phyloP scores from a whole-genome alignment of 2,113 vertebrate genomes.

The Micronisus gabar region DNA sequence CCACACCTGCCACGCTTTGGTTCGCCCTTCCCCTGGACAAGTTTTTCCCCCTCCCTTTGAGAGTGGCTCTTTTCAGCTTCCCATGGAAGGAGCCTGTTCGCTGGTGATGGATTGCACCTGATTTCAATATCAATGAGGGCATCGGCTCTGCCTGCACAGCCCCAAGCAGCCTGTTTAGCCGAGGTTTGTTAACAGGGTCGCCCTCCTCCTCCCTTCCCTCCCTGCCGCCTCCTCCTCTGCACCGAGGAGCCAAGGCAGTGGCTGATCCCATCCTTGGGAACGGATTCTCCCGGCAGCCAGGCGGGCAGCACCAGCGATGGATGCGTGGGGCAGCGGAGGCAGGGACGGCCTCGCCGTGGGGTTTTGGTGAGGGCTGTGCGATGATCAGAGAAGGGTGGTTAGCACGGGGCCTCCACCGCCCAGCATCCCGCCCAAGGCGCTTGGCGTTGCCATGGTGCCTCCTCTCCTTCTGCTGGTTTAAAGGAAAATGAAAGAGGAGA shows the following conservation, averaged over 20 bases:
- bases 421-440: background rate
- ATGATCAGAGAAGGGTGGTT: background rate
- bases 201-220: slow-evolving; percentile 40
- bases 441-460: slow-evolving; percentile 59
- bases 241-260: background rate
- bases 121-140: slow-evolving; percentile 84
- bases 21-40: slow-evolving; percentile 73
- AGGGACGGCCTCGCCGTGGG: background rate
- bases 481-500: background rate
- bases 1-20: slow-evolving; percentile 80
- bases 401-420: background rate
- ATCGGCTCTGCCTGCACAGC: background rate
- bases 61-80: slow-evolving; percentile 72
- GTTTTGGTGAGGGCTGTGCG: background rate
- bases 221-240: background rate
- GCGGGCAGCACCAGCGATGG: background rate
- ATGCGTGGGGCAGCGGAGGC: background rate
- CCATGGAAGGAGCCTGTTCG: slow-evolving; percentile 70
- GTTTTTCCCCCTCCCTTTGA: slow-evolving; percentile 60
- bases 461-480: background rate
- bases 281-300: background rate
- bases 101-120: slow-evolving; percentile 76
- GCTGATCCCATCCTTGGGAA: background rate
- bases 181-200: slow-evolving; percentile 76
- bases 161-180: slow-evolving; percentile 44